A percentile compares a stretch with the other conserved stretches of the same genome.
These are phyloP conservation scores for Centropus bengalensis DNA, from an alignment of 2,113 vertebrate species.

Conservation along the genomic window DNA sequence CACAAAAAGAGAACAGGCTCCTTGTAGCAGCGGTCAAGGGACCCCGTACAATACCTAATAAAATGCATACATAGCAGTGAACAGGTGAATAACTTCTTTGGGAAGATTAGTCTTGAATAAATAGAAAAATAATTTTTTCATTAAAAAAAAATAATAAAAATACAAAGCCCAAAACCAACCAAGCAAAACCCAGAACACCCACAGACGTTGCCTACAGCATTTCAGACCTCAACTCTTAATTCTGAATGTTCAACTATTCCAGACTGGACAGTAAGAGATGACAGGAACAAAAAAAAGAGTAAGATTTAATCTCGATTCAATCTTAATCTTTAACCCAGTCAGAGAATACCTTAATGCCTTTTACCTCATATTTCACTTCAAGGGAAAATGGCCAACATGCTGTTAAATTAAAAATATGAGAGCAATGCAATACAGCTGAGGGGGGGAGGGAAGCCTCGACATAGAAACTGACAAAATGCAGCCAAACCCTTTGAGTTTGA, in stretches of 20 bases:
- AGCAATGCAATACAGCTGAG: not conserved
- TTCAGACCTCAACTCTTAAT: not conserved
- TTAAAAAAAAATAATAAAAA: not conserved
- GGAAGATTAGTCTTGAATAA: not conserved
- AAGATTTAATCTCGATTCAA: not conserved
- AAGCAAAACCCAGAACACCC: not conserved
- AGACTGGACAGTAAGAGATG: not conserved
- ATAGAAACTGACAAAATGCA: not conserved
- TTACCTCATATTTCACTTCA: not conserved
- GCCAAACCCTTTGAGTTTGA: not conserved
- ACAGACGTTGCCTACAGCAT: not conserved
- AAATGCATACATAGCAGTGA: not conserved
- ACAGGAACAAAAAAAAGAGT: not conserved
- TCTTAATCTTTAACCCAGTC: not conserved
- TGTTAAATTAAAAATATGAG: not conserved
- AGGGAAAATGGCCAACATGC: not conserved
- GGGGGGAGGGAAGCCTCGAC: accelerated
- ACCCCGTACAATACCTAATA: not conserved
- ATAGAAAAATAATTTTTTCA: not conserved
- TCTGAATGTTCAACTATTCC: not conserved
- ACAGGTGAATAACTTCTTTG: too few relatives aligned
- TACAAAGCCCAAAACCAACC: too few relatives aligned
- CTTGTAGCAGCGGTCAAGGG: not conserved
- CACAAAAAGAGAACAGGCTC: not conserved
- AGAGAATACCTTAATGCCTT: not conserved